phyloP scores from a whole-genome alignment of 2,113 vertebrate genomes.

The Laticauda laticaudata region DNA sequence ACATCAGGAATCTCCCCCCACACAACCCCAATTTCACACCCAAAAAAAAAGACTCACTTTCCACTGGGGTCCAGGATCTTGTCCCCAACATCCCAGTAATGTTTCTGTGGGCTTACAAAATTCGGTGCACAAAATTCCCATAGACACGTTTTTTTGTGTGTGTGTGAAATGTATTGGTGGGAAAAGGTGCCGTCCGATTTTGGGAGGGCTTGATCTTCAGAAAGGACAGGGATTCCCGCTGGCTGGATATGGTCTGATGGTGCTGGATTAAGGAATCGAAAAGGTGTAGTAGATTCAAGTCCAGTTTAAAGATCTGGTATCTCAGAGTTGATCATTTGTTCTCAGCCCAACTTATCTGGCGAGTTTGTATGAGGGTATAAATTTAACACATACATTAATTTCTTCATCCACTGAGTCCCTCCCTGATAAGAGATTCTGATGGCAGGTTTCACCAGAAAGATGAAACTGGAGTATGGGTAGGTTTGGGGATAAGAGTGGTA shows the following conservation, averaged over 20 bases:
- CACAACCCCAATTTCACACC: neutral
- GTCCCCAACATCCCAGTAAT: neutral
- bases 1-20: neutral
- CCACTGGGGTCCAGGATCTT: neutral
- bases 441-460: neutral
- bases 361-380: neutral
- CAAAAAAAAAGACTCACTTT: neutral
- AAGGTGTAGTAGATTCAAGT: neutral
- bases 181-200: neutral
- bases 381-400: neutral
- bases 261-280: neutral
- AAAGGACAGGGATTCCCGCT: neutral
- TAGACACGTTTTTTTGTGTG: neutral
- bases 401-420: neutral
- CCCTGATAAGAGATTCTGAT: neutral
- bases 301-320: neutral
- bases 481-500: neutral
- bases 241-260: neutral
- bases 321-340: accelerated
- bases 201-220: neutral
- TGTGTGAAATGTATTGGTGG: neutral
- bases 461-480: neutral
- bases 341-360: neutral
- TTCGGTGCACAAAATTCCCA: neutral
- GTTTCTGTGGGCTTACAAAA: neutral